Conservation (phyloP, 2,113 vertebrate genomes). For the Dascyllus trimaculatus region DNA sequence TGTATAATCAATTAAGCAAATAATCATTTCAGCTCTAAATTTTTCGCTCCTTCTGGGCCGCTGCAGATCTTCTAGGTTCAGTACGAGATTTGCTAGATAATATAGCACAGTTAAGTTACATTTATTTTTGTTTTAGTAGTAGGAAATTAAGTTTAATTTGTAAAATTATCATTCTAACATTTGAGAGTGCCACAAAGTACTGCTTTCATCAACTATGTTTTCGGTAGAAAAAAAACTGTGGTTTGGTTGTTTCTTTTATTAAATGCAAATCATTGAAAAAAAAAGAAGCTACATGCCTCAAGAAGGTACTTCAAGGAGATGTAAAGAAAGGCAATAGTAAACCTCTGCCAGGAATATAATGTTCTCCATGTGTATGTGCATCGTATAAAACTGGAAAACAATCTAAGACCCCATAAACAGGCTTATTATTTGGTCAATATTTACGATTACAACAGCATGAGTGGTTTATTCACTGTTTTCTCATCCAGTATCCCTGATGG, state of each 20-base stretch:
- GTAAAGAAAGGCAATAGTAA: not conserved
- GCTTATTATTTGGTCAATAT: conserved; percentile 28
- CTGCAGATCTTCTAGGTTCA: not conserved
- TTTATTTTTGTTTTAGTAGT: not conserved
- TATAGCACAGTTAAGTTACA: not conserved
- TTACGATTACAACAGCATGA: conserved; percentile 4
- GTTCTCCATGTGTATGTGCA: not conserved
- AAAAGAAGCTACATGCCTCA: too few relatives aligned
- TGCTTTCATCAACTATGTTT: not conserved
- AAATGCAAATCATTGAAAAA: too few relatives aligned
- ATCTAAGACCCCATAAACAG: conserved; percentile 10
- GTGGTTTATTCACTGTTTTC: conserved; percentile 14
- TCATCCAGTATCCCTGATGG: not conserved
- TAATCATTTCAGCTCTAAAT: not conserved
- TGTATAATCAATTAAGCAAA: not conserved
- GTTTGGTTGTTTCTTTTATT: not conserved
- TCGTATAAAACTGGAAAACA: conserved; percentile 26
- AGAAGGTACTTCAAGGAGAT: not conserved
- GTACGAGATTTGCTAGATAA: not conserved
- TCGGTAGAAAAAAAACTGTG: not conserved
- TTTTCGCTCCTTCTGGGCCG: not conserved
- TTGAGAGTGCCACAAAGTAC: not conserved
- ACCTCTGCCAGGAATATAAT: not conserved
- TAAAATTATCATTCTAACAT: not conserved
- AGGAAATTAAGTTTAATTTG: not conserved